A percentile compares a stretch with the other conserved stretches of the same genome.
phyloP scores from a whole-genome alignment of 1,140 invertebrate genomes.

The Eufriesea mexicana region DNA sequence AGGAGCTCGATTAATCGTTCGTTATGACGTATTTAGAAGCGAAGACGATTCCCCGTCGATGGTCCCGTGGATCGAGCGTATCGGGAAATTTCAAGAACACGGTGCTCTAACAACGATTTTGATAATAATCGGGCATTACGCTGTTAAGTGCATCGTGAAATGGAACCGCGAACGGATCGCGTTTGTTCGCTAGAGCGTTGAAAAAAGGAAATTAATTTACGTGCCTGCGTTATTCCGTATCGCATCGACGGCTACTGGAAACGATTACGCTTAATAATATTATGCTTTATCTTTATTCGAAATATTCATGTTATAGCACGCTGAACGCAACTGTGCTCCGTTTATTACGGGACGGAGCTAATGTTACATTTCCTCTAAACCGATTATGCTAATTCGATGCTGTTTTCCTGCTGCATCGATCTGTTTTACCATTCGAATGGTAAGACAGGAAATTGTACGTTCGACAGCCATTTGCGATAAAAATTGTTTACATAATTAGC shows the following conservation, averaged over 20 bases:
- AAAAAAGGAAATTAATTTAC: constrained; percentile 13
- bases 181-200: neutral
- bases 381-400: neutral
- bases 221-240: neutral
- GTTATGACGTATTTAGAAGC: neutral
- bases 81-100: too few species aligned
- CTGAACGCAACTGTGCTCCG: neutral
- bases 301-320: neutral
- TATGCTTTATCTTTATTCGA: neutral
- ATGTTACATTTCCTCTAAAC: neutral
- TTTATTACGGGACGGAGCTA: neutral
- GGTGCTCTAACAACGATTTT: too few species aligned
- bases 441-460: too few species aligned
- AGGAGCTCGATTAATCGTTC: neutral
- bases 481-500: too few species aligned
- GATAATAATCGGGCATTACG: too few species aligned
- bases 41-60: too few species aligned
- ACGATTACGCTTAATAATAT: neutral
- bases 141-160: too few species aligned
- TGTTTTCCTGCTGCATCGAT: neutral
- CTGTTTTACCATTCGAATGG: too few species aligned
- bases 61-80: too few species aligned
- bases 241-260: neutral
- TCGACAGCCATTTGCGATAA: too few species aligned
- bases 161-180: neutral